These are phyloP conservation scores for Parapsyche elsis DNA, from an alignment of 1,140 invertebrate genomes.

Conservation along the genomic window DNA sequence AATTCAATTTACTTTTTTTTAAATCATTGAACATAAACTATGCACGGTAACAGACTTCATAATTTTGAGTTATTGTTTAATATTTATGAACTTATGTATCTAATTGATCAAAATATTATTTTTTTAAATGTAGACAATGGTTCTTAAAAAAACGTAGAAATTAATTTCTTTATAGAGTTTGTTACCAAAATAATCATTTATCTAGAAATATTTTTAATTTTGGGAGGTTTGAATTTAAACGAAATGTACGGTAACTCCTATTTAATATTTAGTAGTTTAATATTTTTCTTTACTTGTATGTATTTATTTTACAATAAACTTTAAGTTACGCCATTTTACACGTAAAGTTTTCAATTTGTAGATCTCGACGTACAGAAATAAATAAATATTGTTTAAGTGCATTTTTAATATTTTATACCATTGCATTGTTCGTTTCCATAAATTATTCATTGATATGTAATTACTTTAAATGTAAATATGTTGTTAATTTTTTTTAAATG, in stretches of 20 bases:
- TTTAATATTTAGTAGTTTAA: too few species aligned
- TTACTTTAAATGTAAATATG: neutral
- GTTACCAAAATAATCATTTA: neutral
- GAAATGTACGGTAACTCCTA: too few species aligned
- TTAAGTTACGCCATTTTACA: too few species aligned
- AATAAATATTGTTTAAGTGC: neutral
- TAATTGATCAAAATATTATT: neutral
- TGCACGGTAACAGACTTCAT: too few species aligned
- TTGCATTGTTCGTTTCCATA: neutral
- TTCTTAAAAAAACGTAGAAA: too few species aligned
- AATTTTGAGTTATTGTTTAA: too few species aligned
- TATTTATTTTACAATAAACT: too few species aligned
- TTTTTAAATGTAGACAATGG: neutral
- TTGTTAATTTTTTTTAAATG: neutral
- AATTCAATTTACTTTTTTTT: too few species aligned
- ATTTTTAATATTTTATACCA: constrained; percentile 9
- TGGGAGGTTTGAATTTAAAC: too few species aligned
- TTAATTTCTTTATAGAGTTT: neutral
- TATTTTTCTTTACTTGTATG: too few species aligned
- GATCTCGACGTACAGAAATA: neutral
- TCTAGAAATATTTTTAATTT: too few species aligned
- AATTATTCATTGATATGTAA: neutral
- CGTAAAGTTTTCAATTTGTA: neutral
- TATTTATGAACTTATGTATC: neutral
- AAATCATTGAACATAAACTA: too few species aligned